Conservation (phyloP, 2,888 invertebrate species). For the Scaeva pyrastri region DNA sequence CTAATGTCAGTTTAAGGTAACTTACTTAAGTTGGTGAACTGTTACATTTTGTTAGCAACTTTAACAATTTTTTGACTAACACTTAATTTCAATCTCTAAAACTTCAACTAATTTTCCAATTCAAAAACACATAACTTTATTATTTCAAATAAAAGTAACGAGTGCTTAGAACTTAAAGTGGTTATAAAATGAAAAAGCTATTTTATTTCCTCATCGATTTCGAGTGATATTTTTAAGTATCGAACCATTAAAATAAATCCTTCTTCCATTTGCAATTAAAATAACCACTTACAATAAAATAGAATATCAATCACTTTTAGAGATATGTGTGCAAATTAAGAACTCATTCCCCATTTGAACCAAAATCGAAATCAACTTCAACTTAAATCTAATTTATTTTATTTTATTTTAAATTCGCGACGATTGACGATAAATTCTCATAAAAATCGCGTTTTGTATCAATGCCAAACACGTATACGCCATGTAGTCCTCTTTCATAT, state of each 20-base stretch:
- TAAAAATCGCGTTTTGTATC: slow-evolving; percentile 35
- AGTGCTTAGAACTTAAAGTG: no score
- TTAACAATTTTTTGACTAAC: no score
- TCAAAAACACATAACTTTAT: no score
- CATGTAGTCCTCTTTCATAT: neutral
- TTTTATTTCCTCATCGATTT: no score
- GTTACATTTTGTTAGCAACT: no score
- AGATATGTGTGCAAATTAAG: neutral
- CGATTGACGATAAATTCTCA: slow-evolving; percentile 47
- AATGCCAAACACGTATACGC: slow-evolving; percentile 18
- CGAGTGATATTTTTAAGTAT: no score
- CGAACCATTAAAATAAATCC: neutral
- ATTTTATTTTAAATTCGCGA: slow-evolving; percentile 47
- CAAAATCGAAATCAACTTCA: slow-evolving; percentile 35
- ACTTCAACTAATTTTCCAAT: no score
- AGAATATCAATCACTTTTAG: neutral
- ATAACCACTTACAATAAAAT: neutral
- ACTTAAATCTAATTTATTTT: neutral
- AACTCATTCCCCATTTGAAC: neutral
- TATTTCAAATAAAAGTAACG: no score
- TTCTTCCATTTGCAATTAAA: neutral
- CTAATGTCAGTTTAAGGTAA: no score
- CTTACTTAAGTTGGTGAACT: no score
- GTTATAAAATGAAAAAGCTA: no score
- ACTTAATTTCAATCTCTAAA: no score